phyloP scores from a whole-genome alignment of 1,140 invertebrate species.

The Drepana arcuata region DNA sequence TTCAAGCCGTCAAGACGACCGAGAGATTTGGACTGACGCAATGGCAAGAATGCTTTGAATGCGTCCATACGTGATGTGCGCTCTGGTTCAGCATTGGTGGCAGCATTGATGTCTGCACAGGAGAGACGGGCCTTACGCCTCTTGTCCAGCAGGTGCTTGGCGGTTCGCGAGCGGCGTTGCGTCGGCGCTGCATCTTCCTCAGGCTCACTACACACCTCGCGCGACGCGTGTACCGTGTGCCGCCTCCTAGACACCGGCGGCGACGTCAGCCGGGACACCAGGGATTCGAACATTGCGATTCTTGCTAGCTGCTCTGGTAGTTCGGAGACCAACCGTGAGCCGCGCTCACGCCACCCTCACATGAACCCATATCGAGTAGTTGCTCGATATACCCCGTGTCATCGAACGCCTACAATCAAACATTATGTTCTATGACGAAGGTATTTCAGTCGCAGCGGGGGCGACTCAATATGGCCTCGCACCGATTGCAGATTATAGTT shows the following conservation, averaged over 20 bases:
- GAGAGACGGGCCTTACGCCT: slow-evolving; percentile 70
- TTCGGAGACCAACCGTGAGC: slow-evolving; percentile 32
- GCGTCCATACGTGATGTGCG: slow-evolving; percentile 69
- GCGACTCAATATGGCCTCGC: slow-evolving; percentile 24
- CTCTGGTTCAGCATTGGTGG: slow-evolving; percentile 59
- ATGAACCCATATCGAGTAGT: slow-evolving; percentile 43
- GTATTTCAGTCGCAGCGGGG: slow-evolving; percentile 11
- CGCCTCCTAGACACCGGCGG: slow-evolving; percentile 71
- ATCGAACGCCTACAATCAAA: slow-evolving; percentile 55
- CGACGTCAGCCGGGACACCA: slow-evolving; percentile 73
- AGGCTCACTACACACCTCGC: slow-evolving; percentile 82
- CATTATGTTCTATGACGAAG: slow-evolving; percentile 32
- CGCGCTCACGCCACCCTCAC: slow-evolving; percentile 32
- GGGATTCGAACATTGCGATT: slow-evolving; percentile 72
- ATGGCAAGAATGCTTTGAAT: slow-evolving; percentile 72
- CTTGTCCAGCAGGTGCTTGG: slow-evolving; percentile 76
- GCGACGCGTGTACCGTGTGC: slow-evolving; percentile 72
- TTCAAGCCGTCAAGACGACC: slow-evolving; percentile 83
- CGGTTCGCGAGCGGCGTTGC: slow-evolving; percentile 70
- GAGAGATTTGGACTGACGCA: slow-evolving; percentile 82
- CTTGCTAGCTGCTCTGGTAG: slow-evolving; percentile 34
- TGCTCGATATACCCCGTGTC: slow-evolving; percentile 26
- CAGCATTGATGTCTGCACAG: slow-evolving; percentile 65
- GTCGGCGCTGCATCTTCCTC: slow-evolving; percentile 75
- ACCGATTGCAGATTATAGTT: no score